Evolutionary conservation across 2,797 vertebrate species (phyloP).

Genomic region (Lates japonicus): DNA sequence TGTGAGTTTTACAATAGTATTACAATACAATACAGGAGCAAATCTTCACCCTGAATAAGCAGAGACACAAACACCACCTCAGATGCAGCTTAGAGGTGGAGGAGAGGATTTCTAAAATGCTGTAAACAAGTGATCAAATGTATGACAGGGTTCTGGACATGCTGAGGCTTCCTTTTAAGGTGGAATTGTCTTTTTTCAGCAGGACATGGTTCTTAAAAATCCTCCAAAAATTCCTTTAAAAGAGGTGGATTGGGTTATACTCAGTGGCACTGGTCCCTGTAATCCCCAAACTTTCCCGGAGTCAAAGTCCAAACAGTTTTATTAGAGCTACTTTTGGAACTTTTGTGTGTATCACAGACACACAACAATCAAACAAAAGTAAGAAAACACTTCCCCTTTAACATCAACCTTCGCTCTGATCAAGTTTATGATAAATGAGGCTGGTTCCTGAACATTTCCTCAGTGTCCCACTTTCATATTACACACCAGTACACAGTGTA

Average conservation of each 20-base stretch:
- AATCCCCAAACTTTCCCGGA: not conserved
- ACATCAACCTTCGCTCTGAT: slow-evolving; percentile 5
- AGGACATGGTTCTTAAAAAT: not conserved
- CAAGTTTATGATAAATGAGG: not conserved
- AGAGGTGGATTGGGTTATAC: not conserved
- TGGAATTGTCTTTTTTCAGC: not conserved
- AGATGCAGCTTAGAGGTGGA: not conserved
- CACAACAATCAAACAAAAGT: not conserved
- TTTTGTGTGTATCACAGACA: not conserved
- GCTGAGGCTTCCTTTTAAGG: slow-evolving; percentile 1
- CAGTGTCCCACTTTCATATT: no score
- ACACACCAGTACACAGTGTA: no score
- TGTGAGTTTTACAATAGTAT: slow-evolving; percentile 13
- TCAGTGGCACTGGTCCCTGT: not conserved
- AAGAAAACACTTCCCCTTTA: not conserved
- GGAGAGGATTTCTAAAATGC: not conserved
- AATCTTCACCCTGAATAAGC: not conserved
- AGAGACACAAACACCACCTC: not conserved
- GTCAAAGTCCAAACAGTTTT: not conserved
- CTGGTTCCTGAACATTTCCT: no score
- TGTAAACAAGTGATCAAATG: not conserved
- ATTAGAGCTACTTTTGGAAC: not conserved
- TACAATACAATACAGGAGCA: not conserved
- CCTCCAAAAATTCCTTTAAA: not conserved
- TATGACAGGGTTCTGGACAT: not conserved